Evolutionary conservation across 1,140 invertebrate species (phyloP).

Genomic region (Charaxes varanes): DNA sequence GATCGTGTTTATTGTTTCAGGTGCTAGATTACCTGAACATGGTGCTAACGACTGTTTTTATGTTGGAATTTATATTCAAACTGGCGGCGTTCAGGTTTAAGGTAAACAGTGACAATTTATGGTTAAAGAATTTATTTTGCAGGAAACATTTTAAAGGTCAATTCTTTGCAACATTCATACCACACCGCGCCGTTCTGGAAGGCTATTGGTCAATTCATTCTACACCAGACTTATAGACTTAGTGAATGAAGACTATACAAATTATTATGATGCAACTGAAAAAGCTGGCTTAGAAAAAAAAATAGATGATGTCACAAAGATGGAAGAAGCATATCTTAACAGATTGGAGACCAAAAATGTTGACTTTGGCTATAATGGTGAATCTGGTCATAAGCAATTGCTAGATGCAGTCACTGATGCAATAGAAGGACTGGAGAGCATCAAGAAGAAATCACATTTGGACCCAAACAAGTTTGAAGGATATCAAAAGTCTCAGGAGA

Average conservation of each 20-base stretch:
- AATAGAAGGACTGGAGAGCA: conserved; percentile 44
- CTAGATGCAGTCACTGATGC: conserved; percentile 55
- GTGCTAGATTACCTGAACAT: too few relatives aligned
- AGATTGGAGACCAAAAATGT: conserved; percentile 53
- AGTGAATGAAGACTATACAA: conserved; percentile 33
- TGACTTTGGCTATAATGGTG: conserved; percentile 51
- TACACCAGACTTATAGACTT: conserved; percentile 50
- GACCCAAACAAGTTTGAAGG: conserved; percentile 44
- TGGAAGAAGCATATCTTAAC: conserved; percentile 43
- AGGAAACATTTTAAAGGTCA: too few relatives aligned
- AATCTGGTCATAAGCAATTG: conserved; percentile 46
- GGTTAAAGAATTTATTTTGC: too few relatives aligned
- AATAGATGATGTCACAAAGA: conserved; percentile 26
- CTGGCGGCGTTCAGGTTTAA: too few relatives aligned
- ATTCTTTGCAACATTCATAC: too few relatives aligned
- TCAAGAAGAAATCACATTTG: conserved; percentile 53
- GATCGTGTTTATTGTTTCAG: too few relatives aligned
- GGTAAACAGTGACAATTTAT: too few relatives aligned
- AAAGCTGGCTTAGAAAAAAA: conserved; percentile 28
- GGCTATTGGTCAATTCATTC: too few relatives aligned
- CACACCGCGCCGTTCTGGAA: too few relatives aligned
- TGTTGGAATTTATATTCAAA: too few relatives aligned
- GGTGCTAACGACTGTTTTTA: too few relatives aligned
- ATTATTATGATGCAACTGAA: conserved; percentile 41
- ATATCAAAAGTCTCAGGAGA: conserved; percentile 34